A percentile compares a stretch with the other conserved stretches of the same genome.
Conservation (phyloP, 2,888 invertebrate species). For the Spodoptera exigua region DNA sequence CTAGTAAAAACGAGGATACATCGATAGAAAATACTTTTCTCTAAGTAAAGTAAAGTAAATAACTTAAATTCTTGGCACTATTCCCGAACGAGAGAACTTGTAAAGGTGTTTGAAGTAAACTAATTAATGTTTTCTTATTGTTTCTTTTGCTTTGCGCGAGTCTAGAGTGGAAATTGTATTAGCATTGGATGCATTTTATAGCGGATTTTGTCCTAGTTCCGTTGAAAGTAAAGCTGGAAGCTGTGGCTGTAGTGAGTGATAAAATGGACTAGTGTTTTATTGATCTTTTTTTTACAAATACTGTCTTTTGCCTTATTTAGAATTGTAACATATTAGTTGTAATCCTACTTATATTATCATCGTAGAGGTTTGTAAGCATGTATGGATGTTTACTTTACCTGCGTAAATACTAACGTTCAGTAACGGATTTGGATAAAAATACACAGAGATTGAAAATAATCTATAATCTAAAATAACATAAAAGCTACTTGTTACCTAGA, state of each 20-base stretch:
- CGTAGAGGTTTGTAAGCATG: too few species aligned
- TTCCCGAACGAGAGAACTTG: conserved; percentile 22
- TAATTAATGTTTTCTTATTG: conserved; percentile 40
- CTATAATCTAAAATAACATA: too few species aligned
- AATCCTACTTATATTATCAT: too few species aligned
- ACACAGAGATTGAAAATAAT: too few species aligned
- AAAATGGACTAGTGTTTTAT: background rate
- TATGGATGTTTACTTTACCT: too few species aligned
- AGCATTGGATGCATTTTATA: conserved; percentile 15
- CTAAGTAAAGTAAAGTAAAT: conserved; percentile 12
- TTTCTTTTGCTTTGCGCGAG: conserved; percentile 21
- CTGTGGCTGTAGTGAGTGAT: background rate
- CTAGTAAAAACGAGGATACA: conserved; percentile 8
- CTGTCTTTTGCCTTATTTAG: too few species aligned
- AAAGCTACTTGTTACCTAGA: too few species aligned
- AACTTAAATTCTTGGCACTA: conserved; percentile 22
- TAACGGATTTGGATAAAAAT: too few species aligned
- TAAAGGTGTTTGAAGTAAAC: conserved; percentile 30
- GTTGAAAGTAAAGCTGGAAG: background rate
- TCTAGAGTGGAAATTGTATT: conserved; percentile 27
- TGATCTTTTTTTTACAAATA: too few species aligned
- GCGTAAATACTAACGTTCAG: too few species aligned
- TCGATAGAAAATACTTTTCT: conserved; percentile 2
- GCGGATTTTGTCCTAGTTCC: conserved; percentile 1
- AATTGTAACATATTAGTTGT: background rate